A percentile compares a stretch with the other conserved stretches of the same genome.
Evolutionary conservation across 2,797 vertebrate genomes (phyloP).

Genomic region (Lutjanus campechanus): DNA sequence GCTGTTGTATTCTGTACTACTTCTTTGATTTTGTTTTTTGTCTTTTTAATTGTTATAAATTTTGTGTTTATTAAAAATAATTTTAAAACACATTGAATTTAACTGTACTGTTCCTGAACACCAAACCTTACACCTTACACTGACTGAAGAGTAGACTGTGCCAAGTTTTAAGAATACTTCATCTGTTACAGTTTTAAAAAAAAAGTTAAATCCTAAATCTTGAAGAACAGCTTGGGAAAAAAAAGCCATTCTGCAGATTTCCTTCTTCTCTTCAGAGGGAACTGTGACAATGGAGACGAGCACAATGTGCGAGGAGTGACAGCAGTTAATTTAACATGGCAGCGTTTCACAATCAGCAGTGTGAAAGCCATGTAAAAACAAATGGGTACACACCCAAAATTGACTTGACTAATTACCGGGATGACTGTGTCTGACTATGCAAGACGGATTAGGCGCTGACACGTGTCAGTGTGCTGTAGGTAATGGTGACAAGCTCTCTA

Average conservation of each 20-base stretch:
- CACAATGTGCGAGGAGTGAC: slow-evolving; percentile 31
- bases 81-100: neutral
- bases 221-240: neutral
- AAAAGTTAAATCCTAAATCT: slow-evolving; percentile 1
- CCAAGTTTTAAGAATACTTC: neutral
- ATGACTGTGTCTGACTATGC: slow-evolving; percentile 34
- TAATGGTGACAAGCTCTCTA: slow-evolving; percentile 45
- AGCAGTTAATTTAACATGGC: slow-evolving; percentile 65
- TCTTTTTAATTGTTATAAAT: no score
- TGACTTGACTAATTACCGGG: slow-evolving; percentile 65
- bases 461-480: slow-evolving; percentile 53
- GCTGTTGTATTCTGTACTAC: no score
- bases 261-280: neutral
- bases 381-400: slow-evolving; percentile 64
- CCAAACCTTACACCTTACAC: neutral
- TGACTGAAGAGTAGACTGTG: neutral
- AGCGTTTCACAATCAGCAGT: slow-evolving; percentile 55
- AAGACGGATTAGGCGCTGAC: slow-evolving; percentile 54
- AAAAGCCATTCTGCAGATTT: neutral
- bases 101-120: neutral
- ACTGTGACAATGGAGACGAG: slow-evolving; percentile 23
- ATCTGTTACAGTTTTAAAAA: neutral
- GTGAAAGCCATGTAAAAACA: slow-evolving; percentile 59
- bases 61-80: no score
- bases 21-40: no score